phyloP scores from a whole-genome alignment of 2,888 invertebrate genomes.

The Macrophya alboannulata region DNA sequence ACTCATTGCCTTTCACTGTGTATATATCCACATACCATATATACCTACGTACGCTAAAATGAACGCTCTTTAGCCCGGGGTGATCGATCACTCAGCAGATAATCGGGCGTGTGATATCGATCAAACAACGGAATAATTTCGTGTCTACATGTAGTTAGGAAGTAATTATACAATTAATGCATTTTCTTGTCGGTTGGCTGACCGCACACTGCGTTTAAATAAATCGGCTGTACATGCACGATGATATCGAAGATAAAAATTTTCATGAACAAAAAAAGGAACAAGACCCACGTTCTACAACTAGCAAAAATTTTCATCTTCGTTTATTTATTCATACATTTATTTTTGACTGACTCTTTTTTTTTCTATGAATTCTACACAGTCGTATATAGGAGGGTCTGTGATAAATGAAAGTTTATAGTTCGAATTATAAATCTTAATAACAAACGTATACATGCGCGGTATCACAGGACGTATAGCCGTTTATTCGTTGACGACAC shows the following conservation, averaged over 20 bases:
- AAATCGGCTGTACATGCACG: background rate
- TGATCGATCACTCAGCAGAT: constrained; percentile 10
- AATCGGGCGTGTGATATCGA: constrained; percentile 17
- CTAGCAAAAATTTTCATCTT: no score
- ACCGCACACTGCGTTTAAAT: background rate
- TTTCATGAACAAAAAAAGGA: no score
- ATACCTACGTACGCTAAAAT: no score
- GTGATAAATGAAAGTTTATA: no score
- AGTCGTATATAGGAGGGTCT: background rate
- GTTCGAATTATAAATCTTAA: no score
- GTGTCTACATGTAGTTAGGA: background rate
- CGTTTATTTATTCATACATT: no score
- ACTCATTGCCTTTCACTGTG: constrained; percentile 15
- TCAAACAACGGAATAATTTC: constrained; percentile 14
- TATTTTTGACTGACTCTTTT: no score
- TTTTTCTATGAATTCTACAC: no score
- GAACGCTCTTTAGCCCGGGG: constrained; percentile 18
- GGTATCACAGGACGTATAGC: background rate
- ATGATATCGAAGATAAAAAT: no score
- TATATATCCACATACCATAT: no score
- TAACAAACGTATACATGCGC: no score
- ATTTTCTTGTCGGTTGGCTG: background rate
- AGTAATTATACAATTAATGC: background rate
- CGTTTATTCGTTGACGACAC: background rate
- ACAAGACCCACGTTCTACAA: background rate